Percentiles rank a stretch among this genome's conserved stretches.
These are phyloP conservation scores for Amblyraja radiata DNA, from an alignment of 2,797 vertebrate genomes.

Conservation along the genomic window DNA sequence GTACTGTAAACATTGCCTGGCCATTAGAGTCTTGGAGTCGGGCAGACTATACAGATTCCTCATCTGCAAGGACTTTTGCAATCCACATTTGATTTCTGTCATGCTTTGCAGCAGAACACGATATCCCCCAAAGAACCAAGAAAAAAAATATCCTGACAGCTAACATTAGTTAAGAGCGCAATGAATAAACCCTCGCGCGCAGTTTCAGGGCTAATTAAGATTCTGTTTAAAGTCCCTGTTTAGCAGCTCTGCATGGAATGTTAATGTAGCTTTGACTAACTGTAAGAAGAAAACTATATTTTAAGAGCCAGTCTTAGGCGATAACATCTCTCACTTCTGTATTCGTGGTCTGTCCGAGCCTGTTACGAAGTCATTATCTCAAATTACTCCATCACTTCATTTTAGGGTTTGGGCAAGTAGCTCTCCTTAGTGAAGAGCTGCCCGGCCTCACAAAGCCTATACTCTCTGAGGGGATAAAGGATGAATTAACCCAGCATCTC, in stretches of 20 bases:
- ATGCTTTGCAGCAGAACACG: constrained; percentile 61
- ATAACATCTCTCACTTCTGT: constrained; percentile 66
- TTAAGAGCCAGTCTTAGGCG: constrained; percentile 63
- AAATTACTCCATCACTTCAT: constrained; percentile 63
- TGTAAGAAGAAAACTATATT: constrained; percentile 55
- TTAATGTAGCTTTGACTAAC: constrained; percentile 65
- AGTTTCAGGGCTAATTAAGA: constrained; percentile 70
- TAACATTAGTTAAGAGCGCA: constrained; percentile 62
- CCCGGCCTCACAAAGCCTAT: constrained; percentile 63
- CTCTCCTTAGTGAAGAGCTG: constrained; percentile 55
- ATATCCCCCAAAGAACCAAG: constrained; percentile 59
- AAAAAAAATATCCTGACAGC: constrained; percentile 60
- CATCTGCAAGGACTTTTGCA: constrained; percentile 43
- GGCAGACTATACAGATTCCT: constrained; percentile 47
- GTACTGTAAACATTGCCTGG: constrained; percentile 47
- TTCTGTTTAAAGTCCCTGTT: constrained; percentile 55
- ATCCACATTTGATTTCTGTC: constrained; percentile 60
- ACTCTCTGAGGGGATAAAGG: constrained; percentile 64
- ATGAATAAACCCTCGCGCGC: constrained; percentile 64
- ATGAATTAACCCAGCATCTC: constrained; percentile 60
- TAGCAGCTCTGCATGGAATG: constrained; percentile 65
- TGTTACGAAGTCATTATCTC: constrained; percentile 71
- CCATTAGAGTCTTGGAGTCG: constrained; percentile 51
- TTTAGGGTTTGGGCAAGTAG: constrained; percentile 56
- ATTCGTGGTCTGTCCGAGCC: constrained; percentile 61